Conservation (phyloP, 2,888 invertebrate genomes). For the Philereme vetulata region DNA sequence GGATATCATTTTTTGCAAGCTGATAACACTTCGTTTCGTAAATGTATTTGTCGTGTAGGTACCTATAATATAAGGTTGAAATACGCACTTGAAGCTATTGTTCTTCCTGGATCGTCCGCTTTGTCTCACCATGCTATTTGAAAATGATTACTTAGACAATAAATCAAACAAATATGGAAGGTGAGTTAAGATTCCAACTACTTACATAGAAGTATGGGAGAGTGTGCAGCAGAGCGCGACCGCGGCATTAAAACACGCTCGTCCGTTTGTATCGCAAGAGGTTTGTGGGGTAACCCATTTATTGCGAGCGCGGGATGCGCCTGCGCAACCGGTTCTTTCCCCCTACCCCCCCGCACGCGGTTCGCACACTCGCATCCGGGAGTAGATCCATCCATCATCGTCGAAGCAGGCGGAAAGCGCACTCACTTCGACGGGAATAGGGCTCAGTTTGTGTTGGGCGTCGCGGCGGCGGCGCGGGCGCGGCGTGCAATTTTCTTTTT, state of each 20-base stretch:
- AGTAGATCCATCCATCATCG: constrained; percentile 55
- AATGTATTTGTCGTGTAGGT: constrained; percentile 41
- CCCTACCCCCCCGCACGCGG: constrained; percentile 43
- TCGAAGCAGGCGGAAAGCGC: constrained; percentile 35
- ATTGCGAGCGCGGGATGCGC: constrained; percentile 62
- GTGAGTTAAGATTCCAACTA: constrained; percentile 21
- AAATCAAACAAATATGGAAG: constrained; percentile 21
- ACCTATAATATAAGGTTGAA: constrained; percentile 6
- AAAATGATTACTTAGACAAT: constrained; percentile 16
- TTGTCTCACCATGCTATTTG: constrained; percentile 11
- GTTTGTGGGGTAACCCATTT: constrained; percentile 83
- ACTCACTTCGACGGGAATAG: constrained; percentile 42
- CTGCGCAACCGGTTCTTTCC: constrained; percentile 65
- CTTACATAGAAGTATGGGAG: constrained; percentile 29
- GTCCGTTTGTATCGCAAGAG: constrained; percentile 74
- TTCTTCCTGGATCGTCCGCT: constrained; percentile 32
- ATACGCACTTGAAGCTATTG: constrained; percentile 29
- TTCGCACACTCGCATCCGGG: constrained; percentile 71
- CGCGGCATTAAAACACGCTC: constrained; percentile 38
- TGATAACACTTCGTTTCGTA: constrained; percentile 53
- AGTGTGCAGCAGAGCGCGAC: constrained; percentile 37
- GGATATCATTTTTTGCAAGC: constrained; percentile 53
- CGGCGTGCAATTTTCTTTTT: constrained; percentile 48
- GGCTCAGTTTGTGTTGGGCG: constrained; percentile 42
- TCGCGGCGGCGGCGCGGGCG: neutral